phyloP scores from a whole-genome alignment of 2,113 vertebrate genomes.

The Eira barbara region DNA sequence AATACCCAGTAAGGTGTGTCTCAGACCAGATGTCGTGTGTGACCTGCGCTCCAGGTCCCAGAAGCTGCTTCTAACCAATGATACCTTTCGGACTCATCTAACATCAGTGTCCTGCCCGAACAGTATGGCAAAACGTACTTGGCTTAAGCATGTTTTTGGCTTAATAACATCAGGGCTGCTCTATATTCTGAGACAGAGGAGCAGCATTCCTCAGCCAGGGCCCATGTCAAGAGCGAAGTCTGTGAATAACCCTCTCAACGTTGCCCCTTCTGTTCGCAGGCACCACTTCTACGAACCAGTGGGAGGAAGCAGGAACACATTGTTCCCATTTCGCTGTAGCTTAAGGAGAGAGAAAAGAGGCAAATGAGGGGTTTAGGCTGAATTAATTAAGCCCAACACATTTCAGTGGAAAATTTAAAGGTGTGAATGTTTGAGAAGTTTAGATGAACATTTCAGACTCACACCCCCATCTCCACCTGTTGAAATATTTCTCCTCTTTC shows the following conservation, averaged over 20 bases:
- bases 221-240: background rate
- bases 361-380: background rate
- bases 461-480: background rate
- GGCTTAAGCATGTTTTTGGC: background rate
- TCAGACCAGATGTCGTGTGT: background rate
- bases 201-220: too few relatives aligned
- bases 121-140: background rate
- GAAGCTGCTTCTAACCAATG: background rate
- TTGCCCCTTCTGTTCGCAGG: background rate
- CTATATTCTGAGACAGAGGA: background rate
- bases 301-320: background rate
- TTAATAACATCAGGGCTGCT: background rate
- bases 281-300: background rate
- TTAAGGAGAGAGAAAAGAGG: background rate
- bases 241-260: background rate
- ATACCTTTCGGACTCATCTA: background rate
- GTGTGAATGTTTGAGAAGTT: slow-evolving; percentile 19
- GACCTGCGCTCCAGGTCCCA: background rate
- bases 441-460: background rate
- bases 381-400: slow-evolving; percentile 38
- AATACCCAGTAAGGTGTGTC: background rate
- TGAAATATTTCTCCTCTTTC: background rate
- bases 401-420: slow-evolving; percentile 1
- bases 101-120: background rate
- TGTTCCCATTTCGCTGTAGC: background rate